Evolutionary conservation across 2,797 vertebrate species (phyloP), one percentile per base, ranked within the genome.

Genomic region (Cynodonichthys magdalenae): DNA sequence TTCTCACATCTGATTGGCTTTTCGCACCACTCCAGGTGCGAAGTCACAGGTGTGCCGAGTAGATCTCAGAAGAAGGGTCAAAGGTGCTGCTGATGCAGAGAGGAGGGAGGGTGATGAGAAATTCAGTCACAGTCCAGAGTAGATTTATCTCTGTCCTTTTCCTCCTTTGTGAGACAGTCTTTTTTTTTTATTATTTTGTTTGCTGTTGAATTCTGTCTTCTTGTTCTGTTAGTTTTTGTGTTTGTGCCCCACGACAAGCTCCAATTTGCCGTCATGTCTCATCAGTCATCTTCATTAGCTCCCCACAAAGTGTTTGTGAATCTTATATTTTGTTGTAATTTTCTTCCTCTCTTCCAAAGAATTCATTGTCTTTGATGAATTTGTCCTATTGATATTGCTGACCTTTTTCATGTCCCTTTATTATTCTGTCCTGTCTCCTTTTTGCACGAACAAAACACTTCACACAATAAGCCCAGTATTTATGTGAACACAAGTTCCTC

Each of bases 271-370:
- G 41, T 78, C 84, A 74, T 68, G 59, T 81, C 69, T 87, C 81
- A 86, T 90, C 77, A 71, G 81, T 89, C 86, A 84, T 84, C 79
- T 74, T 89, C 67, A 85, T 90, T 85, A 84, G 59, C 58, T 69
- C 64, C 79, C 75, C 69, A 61, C 19, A 41, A 82, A 64, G 73
- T 69, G 28, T 63, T 24, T 74, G 81, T 85, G 70, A 84, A 82
- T 82, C 86, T 31, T 31, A 87, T 75, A 80, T 73, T 74, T 66
- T 73, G n/a, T 56, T 46, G 24, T 46, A 59, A 31, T 74, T 59
- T 59, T 53, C 11, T 53, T 54, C 42, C 51, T 60, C 24, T 31
- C 60, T 74, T 53, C n/a, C 31, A 71, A 56, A 71, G 6, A 48
- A 4, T 36, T 39, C 44, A 15, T 45, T 49, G 29, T 18, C 58